These are phyloP conservation scores for Arrhopalites spinosus DNA, from an alignment of 2,888 invertebrate species.

Conservation along the genomic window DNA sequence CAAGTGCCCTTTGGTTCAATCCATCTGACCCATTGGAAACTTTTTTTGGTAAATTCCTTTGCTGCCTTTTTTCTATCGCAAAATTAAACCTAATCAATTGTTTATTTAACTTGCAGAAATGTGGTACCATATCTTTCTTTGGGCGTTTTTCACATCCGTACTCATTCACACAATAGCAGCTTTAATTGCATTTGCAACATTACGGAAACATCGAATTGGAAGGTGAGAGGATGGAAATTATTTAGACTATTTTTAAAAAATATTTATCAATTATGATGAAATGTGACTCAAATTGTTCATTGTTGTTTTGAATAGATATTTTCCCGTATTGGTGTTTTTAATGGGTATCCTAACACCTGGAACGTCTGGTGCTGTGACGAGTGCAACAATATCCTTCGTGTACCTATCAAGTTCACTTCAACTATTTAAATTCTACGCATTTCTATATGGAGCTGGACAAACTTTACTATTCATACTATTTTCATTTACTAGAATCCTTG, in stretches of 20 bases:
- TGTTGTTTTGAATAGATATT: slow-evolving; percentile 69
- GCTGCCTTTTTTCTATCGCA: background rate
- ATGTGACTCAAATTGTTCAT: background rate
- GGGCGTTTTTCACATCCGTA: slow-evolving; percentile 92
- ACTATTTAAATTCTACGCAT: slow-evolving; percentile 89
- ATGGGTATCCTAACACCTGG: slow-evolving; percentile 90
- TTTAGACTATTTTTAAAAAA: slow-evolving; percentile 56
- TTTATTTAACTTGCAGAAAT: slow-evolving; percentile 74
- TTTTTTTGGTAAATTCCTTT: slow-evolving; percentile 58
- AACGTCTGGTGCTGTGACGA: slow-evolving; percentile 82
- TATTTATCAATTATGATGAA: background rate
- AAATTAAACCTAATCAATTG: background rate
- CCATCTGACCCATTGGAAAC: slow-evolving; percentile 64
- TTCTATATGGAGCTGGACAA: slow-evolving; percentile 94
- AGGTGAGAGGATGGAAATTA: too few relatives aligned
- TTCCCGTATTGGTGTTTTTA: slow-evolving; percentile 82
- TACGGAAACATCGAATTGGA: slow-evolving; percentile 92
- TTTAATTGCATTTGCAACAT: slow-evolving; percentile 84
- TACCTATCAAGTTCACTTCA: slow-evolving; percentile 86
- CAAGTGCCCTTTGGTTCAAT: slow-evolving; percentile 71
- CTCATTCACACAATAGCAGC: slow-evolving; percentile 88
- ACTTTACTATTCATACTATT: slow-evolving; percentile 82
- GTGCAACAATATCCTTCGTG: slow-evolving; percentile 91
- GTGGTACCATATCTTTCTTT: slow-evolving; percentile 96
- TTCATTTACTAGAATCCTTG: slow-evolving; percentile 89